Evolutionary conservation across 2,888 invertebrate genomes (phyloP).

Genomic region (Lottia gigantea): DNA sequence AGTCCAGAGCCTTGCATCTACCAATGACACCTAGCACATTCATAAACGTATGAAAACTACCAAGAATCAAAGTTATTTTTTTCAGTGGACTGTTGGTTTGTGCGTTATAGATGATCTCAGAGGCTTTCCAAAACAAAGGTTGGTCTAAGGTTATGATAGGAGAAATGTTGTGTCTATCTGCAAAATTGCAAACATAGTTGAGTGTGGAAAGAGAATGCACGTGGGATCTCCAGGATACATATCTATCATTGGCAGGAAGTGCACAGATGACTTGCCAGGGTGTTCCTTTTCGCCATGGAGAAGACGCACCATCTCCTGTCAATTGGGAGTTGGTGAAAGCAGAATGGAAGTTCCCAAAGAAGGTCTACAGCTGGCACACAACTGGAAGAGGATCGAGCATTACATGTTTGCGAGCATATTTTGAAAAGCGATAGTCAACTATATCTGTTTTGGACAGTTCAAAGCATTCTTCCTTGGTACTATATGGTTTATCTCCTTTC

Average conservation of each 20-base stretch:
- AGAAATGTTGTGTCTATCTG: slow-evolving; percentile 13
- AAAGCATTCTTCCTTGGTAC: slow-evolving; percentile 23
- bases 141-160: slow-evolving; percentile 16
- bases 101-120: neutral
- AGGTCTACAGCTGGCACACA: neutral
- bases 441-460: slow-evolving; percentile 23
- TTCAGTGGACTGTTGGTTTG: neutral
- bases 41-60: neutral
- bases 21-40: neutral
- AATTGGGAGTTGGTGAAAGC: slow-evolving; percentile 16
- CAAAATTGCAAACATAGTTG: slow-evolving; percentile 18
- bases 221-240: slow-evolving; percentile 21
- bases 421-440: slow-evolving; percentile 24
- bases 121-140: slow-evolving; percentile 11
- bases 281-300: slow-evolving; percentile 14
- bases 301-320: slow-evolving; percentile 24
- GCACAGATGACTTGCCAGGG: slow-evolving; percentile 15
- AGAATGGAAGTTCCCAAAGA: too few species aligned
- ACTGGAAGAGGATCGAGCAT: slow-evolving; percentile 13
- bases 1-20: neutral
- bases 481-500: neutral
- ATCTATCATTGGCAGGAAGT: slow-evolving; percentile 22
- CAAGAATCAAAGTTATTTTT: neutral
- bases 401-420: slow-evolving; percentile 4
- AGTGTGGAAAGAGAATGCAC: slow-evolving; percentile 24